Conservation (phyloP, 1,140 invertebrate genomes). For the Monomorium pharaonis region DNA sequence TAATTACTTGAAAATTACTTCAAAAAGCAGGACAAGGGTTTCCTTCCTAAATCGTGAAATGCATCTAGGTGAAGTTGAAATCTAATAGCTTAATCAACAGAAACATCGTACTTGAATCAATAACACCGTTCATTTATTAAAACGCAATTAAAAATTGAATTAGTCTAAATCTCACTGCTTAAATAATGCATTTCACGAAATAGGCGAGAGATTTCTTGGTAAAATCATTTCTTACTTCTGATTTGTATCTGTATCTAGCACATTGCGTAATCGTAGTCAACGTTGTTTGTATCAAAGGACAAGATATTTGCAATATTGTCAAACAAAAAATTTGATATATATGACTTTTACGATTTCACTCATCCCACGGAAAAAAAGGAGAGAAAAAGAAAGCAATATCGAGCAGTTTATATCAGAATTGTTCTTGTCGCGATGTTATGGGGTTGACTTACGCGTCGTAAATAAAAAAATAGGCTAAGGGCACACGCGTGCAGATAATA, state of each 20-base stretch:
- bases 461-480: constrained; percentile 76
- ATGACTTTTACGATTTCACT: background rate
- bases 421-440: constrained; percentile 59
- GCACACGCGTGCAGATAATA: constrained; percentile 76
- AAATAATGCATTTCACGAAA: constrained; percentile 20
- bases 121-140: background rate
- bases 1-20: constrained; percentile 50
- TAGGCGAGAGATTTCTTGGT: constrained; percentile 35
- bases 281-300: background rate
- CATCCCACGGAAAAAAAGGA: background rate
- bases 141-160: background rate
- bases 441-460: constrained; percentile 42
- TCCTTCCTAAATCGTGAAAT: constrained; percentile 33
- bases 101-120: background rate
- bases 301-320: background rate
- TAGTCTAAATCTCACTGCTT: background rate
- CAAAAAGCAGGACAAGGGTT: constrained; percentile 37
- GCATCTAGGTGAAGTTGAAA: constrained; percentile 14
- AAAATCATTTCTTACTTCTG: background rate
- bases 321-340: background rate
- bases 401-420: constrained; percentile 30
- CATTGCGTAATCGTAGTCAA: background rate
- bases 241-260: background rate
- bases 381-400: background rate
- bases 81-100: background rate